These are phyloP conservation scores for Nymphalis io DNA, from an alignment of 1,140 invertebrate species.

Conservation along the genomic window DNA sequence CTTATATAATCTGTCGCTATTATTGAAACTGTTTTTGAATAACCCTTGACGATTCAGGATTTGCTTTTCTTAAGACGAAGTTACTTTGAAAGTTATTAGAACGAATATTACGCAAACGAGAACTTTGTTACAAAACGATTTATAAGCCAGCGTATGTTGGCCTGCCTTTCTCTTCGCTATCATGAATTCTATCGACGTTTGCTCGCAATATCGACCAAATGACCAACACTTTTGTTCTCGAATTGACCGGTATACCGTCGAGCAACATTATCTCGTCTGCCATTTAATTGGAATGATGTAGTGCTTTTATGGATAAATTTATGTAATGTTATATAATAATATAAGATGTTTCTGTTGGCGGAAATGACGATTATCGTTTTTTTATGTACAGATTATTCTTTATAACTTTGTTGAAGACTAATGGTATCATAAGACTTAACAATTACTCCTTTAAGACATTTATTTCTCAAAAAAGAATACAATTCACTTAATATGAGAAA, in stretches of 20 bases:
- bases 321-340: slow-evolving; percentile 8
- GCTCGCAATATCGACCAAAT: slow-evolving; percentile 21
- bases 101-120: slow-evolving; percentile 38
- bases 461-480: too few species aligned
- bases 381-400: not conserved
- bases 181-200: slow-evolving; percentile 41
- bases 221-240: slow-evolving; percentile 32
- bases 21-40: not conserved
- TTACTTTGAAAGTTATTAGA: slow-evolving; percentile 43
- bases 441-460: too few species aligned
- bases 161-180: slow-evolving; percentile 47
- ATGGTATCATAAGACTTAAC: too few species aligned
- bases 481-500: too few species aligned
- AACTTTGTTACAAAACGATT: slow-evolving; percentile 47
- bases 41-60: slow-evolving; percentile 7
- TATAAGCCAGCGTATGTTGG: slow-evolving; percentile 35
- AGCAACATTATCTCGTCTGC: not conserved
- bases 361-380: not conserved
- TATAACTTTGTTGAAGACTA: too few species aligned
- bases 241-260: slow-evolving; percentile 4
- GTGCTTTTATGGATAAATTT: not conserved
- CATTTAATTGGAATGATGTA: slow-evolving; percentile 8
- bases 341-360: not conserved
- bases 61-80: slow-evolving; percentile 22
- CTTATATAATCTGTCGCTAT: not conserved